Evolutionary conservation across 2,888 invertebrate species (phyloP).

Genomic region (Meganola albula): DNA sequence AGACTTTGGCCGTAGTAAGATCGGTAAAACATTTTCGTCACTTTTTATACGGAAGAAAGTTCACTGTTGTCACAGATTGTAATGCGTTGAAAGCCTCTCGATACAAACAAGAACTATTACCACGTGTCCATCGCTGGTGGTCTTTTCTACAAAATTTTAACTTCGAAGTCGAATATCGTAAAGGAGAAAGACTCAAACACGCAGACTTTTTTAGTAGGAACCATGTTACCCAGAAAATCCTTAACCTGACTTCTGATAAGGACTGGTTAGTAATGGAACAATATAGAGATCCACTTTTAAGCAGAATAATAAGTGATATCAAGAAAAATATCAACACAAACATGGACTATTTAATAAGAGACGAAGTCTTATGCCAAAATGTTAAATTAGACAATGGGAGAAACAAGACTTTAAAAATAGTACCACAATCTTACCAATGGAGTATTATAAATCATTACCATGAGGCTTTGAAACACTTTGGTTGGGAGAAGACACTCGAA

Average conservation of each 20-base stretch:
- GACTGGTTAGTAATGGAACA: conserved; percentile 3
- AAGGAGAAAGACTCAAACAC: conserved; percentile 1
- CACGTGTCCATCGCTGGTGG: conserved; percentile 3
- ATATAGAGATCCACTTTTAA: no score
- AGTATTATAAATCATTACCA: no score
- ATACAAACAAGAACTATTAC: not conserved
- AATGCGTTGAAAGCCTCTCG: conserved; percentile 2
- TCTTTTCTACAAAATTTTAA: conserved; percentile 4
- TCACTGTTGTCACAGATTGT: conserved; percentile 3
- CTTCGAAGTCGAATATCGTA: conserved; percentile 3
- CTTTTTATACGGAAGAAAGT: not conserved
- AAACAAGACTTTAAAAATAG: no score
- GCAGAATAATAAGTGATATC: no score
- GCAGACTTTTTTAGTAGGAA: conserved; percentile 5
- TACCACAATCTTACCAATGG: no score
- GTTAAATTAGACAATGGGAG: no score
- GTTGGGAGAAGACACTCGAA: no score
- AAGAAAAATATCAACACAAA: no score
- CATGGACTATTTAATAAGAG: no score
- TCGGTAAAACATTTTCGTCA: conserved; percentile 4
- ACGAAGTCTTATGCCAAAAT: no score
- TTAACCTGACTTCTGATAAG: not conserved
- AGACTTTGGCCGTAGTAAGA: conserved; percentile 4
- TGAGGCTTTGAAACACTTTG: no score
- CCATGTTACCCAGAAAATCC: not conserved